Evolutionary conservation across 2,888 invertebrate species (phyloP).

Genomic region (Parnassius orleans): DNA sequence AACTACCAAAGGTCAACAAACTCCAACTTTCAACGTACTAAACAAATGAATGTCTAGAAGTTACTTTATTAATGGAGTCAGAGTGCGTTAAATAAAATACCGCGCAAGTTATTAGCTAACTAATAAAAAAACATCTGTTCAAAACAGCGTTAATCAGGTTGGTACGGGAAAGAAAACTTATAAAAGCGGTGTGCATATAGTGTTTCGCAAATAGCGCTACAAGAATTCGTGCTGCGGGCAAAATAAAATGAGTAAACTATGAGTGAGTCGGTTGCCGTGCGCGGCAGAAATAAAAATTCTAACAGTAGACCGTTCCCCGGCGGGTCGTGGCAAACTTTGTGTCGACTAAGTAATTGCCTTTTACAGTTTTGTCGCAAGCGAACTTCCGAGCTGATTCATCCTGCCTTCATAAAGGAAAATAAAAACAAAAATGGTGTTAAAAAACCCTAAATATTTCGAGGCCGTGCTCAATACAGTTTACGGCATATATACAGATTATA

Average conservation of each 20-base stretch:
- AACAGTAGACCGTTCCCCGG: slow-evolving; percentile 45
- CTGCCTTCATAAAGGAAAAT: slow-evolving; percentile 18
- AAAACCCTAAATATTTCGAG: background rate
- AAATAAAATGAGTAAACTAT: slow-evolving; percentile 34
- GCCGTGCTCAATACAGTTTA: background rate
- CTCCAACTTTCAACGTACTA: slow-evolving; percentile 10
- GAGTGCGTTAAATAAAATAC: background rate
- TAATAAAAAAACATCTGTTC: background rate
- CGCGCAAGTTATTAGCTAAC: background rate
- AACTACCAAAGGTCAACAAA: slow-evolving; percentile 13
- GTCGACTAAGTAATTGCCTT: slow-evolving; percentile 67
- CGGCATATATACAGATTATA: too few relatives aligned
- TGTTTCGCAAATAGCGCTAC: background rate
- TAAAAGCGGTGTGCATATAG: slow-evolving; percentile 1
- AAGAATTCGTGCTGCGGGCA: slow-evolving; percentile 28
- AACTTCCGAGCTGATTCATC: slow-evolving; percentile 58
- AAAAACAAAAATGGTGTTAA: slow-evolving; percentile 8
- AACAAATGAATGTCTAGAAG: slow-evolving; percentile 1
- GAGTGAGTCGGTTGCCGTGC: slow-evolving; percentile 29
- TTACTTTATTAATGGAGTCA: slow-evolving; percentile 1
- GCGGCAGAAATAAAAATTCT: slow-evolving; percentile 38
- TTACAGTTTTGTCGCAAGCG: slow-evolving; percentile 55
- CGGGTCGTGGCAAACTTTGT: slow-evolving; percentile 51
- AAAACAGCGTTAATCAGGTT: slow-evolving; percentile 5
- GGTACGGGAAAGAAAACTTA: background rate